A percentile compares a stretch with the other conserved stretches of the same genome.
Conservation (phyloP, 2,888 invertebrate species). For the Metalampra italica region DNA sequence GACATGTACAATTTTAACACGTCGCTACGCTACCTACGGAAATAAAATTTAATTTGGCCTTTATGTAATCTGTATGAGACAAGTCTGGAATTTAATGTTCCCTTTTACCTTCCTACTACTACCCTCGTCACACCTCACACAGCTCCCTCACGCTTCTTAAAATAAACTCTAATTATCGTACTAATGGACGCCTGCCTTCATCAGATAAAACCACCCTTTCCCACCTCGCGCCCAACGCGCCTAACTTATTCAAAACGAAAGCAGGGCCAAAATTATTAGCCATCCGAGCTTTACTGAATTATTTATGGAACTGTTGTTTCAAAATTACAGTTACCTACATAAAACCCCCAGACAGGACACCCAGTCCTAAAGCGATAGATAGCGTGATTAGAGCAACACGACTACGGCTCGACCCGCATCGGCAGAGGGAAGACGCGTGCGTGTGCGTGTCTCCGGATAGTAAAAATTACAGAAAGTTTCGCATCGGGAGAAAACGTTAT, state of each 20-base stretch:
- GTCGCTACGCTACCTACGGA: too few relatives aligned
- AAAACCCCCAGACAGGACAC: background rate
- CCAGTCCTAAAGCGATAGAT: too few relatives aligned
- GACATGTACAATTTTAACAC: too few relatives aligned
- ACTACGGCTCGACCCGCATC: too few relatives aligned
- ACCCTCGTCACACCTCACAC: background rate
- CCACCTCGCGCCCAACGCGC: background rate
- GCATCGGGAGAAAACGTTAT: too few relatives aligned
- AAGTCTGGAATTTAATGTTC: too few relatives aligned
- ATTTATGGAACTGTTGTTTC: background rate
- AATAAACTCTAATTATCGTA: conserved; percentile 12
- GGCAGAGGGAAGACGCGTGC: too few relatives aligned
- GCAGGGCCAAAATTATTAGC: background rate
- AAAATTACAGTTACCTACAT: background rate
- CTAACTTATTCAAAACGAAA: background rate
- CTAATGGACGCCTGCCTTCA: conserved; percentile 3
- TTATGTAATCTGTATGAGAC: too few relatives aligned
- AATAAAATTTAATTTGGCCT: too few relatives aligned
- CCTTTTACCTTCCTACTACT: background rate
- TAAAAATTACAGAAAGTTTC: too few relatives aligned
- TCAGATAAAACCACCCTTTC: conserved; percentile 10
- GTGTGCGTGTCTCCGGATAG: too few relatives aligned
- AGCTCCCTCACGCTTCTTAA: conserved; percentile 15
- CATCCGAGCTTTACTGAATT: background rate
- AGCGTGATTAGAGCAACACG: too few relatives aligned